Conservation (phyloP, 2,797 vertebrate species). For the Sebastes oblongus region DNA sequence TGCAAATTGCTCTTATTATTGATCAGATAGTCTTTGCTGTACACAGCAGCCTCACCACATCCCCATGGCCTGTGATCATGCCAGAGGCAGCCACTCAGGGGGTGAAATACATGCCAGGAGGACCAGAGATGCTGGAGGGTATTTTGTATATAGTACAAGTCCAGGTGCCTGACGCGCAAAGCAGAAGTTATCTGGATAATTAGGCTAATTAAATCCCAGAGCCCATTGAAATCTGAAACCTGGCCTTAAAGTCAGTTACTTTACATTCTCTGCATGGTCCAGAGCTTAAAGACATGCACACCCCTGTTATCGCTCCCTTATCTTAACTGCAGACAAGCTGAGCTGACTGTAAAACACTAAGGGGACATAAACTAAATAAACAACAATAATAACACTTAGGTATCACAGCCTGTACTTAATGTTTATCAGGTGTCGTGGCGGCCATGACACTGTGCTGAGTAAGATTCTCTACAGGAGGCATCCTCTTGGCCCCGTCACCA, state of each 20-base stretch:
- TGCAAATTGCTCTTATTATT: constrained; percentile 74
- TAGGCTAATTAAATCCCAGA: constrained; percentile 15
- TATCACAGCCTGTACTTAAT: constrained; percentile 85
- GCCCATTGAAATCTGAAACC: background rate
- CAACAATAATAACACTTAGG: constrained; percentile 80
- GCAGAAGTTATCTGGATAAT: background rate
- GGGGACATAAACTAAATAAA: constrained; percentile 70
- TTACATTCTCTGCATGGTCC: background rate
- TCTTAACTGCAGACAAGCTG: constrained; percentile 53
- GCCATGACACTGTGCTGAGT: constrained; percentile 88
- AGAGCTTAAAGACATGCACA: constrained; percentile 18
- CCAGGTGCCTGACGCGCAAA: background rate
- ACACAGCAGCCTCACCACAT: constrained; percentile 30
- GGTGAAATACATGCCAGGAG: constrained; percentile 20
- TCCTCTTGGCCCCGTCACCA: constrained; percentile 85
- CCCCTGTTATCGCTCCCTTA: background rate
- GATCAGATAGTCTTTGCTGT: constrained; percentile 70
- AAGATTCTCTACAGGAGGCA: constrained; percentile 86
- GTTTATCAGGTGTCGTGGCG: constrained; percentile 85
- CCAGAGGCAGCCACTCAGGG: constrained; percentile 78
- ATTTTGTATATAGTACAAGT: background rate
- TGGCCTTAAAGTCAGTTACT: background rate
- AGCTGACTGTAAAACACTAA: constrained; percentile 64
- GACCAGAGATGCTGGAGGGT: constrained; percentile 17
- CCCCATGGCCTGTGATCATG: constrained; percentile 80